Evolutionary conservation across 2,888 invertebrate genomes (phyloP).

Genomic region (Proisotoma minuta): DNA sequence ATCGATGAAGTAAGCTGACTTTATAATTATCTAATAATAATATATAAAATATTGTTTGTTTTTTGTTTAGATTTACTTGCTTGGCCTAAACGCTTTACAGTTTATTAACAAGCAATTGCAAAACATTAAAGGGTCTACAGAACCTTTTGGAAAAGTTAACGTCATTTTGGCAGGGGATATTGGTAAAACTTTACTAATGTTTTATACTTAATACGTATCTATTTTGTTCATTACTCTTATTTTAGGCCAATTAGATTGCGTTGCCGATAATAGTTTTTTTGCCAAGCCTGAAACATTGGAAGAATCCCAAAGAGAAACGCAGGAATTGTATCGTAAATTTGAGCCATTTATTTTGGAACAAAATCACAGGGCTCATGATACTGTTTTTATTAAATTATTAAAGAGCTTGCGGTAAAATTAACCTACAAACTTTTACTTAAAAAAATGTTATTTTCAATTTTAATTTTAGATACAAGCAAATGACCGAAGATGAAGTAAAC

Average conservation of each 20-base stretch:
- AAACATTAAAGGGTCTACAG: neutral
- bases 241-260: neutral
- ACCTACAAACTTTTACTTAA: no score
- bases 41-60: neutral
- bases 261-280: neutral
- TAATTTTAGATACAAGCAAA: no score
- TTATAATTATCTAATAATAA: neutral
- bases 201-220: neutral
- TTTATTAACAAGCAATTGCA: neutral
- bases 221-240: neutral
- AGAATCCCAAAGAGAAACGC: neutral
- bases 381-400: neutral
- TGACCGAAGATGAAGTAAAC: no score
- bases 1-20: neutral
- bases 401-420: neutral
- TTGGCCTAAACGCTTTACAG: neutral
- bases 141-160: neutral
- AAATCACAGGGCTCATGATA: neutral
- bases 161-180: neutral
- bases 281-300: no score
- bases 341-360: neutral
- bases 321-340: neutral
- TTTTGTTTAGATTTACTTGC: neutral
- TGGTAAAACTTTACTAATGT: neutral
- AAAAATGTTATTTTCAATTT: no score